A percentile compares a stretch with the other conserved stretches of the same genome.
phyloP scores from a whole-genome alignment of 2,797 vertebrate genomes.

The Periparus ater region DNA sequence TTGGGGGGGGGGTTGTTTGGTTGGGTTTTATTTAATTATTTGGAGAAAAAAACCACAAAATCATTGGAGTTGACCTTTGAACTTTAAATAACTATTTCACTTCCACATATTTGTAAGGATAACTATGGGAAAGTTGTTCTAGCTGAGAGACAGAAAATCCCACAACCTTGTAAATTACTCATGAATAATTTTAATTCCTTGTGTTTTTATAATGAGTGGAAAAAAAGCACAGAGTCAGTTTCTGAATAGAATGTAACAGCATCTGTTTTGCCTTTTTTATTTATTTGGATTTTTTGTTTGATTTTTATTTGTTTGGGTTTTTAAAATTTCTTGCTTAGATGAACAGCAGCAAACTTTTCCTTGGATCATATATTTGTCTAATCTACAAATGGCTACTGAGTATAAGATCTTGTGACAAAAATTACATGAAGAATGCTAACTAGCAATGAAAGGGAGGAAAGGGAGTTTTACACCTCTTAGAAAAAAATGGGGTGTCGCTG shows the following conservation, averaged over 20 bases:
- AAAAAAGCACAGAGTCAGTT: background rate
- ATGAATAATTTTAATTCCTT: background rate
- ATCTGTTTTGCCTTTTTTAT: background rate
- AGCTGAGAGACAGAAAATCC: background rate
- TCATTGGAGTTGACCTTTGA: background rate
- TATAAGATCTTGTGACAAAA: background rate
- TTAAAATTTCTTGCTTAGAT: background rate
- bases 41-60: background rate
- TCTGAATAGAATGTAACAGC: background rate
- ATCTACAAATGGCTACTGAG: background rate
- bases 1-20: fast-evolving
- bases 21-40: background rate
- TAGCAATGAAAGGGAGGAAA: background rate
- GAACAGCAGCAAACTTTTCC: background rate
- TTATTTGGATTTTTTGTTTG: no score
- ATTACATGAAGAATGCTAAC: fast-evolving
- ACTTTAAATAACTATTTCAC: background rate
- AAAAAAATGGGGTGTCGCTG: background rate
- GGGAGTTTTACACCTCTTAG: background rate
- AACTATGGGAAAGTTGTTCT: background rate
- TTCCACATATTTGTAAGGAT: background rate
- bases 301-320: background rate
- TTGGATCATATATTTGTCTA: background rate
- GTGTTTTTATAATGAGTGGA: background rate
- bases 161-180: background rate